Evolutionary conservation across 2,113 vertebrate species (phyloP).

Genomic region (Brevimyrus niger): DNA sequence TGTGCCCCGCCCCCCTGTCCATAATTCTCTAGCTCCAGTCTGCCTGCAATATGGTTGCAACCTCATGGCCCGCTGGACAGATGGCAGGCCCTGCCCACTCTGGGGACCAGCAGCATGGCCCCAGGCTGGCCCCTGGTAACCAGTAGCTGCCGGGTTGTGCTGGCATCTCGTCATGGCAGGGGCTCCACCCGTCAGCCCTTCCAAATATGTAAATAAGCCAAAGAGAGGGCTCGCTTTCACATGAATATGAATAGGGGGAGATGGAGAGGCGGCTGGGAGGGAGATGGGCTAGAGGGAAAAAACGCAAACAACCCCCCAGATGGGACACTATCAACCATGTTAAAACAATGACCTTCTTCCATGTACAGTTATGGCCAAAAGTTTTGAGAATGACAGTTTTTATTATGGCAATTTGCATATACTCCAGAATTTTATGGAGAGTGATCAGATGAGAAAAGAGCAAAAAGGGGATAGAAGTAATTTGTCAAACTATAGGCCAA

Average conservation of each 20-base stretch:
- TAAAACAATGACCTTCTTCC: constrained; percentile 28
- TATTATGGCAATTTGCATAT: too few relatives aligned
- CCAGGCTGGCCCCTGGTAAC: constrained; percentile 57
- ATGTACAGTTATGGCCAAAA: too few relatives aligned
- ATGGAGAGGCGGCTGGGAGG: constrained; percentile 19
- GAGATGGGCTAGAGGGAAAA: constrained; percentile 7
- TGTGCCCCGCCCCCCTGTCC: constrained; percentile 36
- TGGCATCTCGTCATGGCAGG: constrained; percentile 58
- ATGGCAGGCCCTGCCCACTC: constrained; percentile 56
- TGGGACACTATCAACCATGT: constrained; percentile 27
- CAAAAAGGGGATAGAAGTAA: too few relatives aligned
- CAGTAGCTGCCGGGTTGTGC: constrained; percentile 63
- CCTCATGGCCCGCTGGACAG: constrained; percentile 53
- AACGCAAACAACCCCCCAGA: constrained; percentile 17
- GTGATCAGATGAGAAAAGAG: too few relatives aligned
- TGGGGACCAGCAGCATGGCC: constrained; percentile 55
- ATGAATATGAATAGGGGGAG: constrained; percentile 54
- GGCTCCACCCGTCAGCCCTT: constrained; percentile 28
- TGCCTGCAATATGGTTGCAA: constrained; percentile 56
- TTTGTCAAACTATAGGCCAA: too few relatives aligned
- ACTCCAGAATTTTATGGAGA: too few relatives aligned
- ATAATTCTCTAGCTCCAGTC: constrained; percentile 51
- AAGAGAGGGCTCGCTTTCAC: constrained; percentile 52
- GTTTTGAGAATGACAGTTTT: too few relatives aligned
- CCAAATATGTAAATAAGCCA: constrained; percentile 56